Evolutionary conservation across 2,888 invertebrate species (phyloP).

Genomic region (Tinea trinotella): DNA sequence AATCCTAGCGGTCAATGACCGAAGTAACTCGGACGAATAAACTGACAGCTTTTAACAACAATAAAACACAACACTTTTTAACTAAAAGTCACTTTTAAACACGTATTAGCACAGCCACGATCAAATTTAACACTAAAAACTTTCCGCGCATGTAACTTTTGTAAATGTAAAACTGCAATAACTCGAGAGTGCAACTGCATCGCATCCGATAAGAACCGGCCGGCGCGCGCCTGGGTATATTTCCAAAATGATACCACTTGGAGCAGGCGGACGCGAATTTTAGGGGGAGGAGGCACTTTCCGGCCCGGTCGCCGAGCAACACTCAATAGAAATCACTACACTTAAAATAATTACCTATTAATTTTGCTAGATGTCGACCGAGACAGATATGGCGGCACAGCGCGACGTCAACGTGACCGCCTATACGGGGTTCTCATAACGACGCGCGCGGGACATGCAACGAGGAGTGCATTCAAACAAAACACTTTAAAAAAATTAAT

Average conservation of each 20-base stretch:
- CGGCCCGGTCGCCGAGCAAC: neutral
- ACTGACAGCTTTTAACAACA: slow-evolving; percentile 43
- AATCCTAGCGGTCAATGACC: slow-evolving; percentile 71
- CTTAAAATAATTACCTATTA: slow-evolving; percentile 73
- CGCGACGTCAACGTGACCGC: slow-evolving; percentile 79
- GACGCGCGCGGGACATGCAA: slow-evolving; percentile 83
- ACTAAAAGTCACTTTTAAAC: slow-evolving; percentile 54
- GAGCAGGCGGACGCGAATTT: slow-evolving; percentile 44
- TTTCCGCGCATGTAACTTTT: slow-evolving; percentile 67
- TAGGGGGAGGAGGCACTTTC: slow-evolving; percentile 22
- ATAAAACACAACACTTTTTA: slow-evolving; percentile 52
- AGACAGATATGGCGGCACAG: slow-evolving; percentile 79
- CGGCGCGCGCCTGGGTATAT: slow-evolving; percentile 66
- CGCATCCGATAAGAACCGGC: slow-evolving; percentile 72
- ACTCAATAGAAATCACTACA: slow-evolving; percentile 53
- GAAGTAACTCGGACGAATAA: slow-evolving; percentile 66
- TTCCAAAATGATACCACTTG: slow-evolving; percentile 65
- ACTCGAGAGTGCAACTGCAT: slow-evolving; percentile 72
- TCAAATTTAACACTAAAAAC: slow-evolving; percentile 56
- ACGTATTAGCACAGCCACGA: slow-evolving; percentile 48
- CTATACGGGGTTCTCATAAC: slow-evolving; percentile 83
- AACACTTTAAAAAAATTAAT: slow-evolving; percentile 26
- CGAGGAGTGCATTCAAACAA: slow-evolving; percentile 74
- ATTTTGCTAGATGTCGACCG: slow-evolving; percentile 74
- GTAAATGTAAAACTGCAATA: slow-evolving; percentile 70